Conservation (phyloP, 30 jellyfish, hydroid and myxozoan species). For the Phacellophora camtschatica region DNA sequence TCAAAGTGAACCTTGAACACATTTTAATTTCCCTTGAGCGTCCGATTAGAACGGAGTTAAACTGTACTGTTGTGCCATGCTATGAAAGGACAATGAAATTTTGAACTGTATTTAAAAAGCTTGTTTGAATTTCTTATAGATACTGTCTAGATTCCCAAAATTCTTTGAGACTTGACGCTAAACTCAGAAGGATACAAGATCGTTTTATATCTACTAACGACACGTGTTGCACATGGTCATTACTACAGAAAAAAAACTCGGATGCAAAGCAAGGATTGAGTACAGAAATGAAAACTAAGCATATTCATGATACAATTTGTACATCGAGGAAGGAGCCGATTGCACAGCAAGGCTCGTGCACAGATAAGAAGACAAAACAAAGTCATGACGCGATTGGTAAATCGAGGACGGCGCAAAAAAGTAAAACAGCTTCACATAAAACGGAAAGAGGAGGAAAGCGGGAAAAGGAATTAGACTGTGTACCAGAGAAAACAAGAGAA, state of each 20-base stretch:
- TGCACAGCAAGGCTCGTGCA: background rate
- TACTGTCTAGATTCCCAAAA: slow-evolving; percentile 72
- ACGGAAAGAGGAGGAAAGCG: too few species aligned
- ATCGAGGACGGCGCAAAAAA: too few species aligned
- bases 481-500: too few species aligned
- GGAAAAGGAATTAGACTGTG: too few species aligned
- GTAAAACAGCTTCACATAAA: too few species aligned
- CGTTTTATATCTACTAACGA: slow-evolving; percentile 54
- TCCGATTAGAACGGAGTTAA: too few species aligned
- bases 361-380: too few species aligned
- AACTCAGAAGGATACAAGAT: slow-evolving; percentile 36
- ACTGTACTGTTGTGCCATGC: too few species aligned
- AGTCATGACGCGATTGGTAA: too few species aligned
- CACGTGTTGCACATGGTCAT: slow-evolving; percentile 64
- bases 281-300: background rate
- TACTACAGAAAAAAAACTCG: background rate
- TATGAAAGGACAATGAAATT: too few species aligned
- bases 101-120: background rate
- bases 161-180: slow-evolving; percentile 59
- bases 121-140: background rate
- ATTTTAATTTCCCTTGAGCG: background rate
- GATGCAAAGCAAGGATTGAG: background rate
- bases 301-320: background rate
- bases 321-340: background rate
- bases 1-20: background rate